A percentile compares a stretch with the other conserved stretches of the same genome.
Conservation (phyloP, 2,888 invertebrate species). For the Euzophera pinguis region DNA sequence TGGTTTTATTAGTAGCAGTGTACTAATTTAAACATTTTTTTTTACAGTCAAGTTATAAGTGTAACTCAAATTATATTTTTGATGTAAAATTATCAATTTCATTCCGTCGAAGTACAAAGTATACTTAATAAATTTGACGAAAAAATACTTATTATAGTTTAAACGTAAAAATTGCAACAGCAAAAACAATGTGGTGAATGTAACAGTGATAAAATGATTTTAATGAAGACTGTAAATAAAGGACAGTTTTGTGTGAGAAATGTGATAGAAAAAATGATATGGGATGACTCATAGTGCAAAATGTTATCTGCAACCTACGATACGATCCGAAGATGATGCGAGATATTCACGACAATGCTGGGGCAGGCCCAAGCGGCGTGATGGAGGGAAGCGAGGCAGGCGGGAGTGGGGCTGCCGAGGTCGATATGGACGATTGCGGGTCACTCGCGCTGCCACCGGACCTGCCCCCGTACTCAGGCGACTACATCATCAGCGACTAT, state of each 20-base stretch:
- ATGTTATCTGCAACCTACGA: slow-evolving; percentile 66
- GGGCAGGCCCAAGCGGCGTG: slow-evolving; percentile 70
- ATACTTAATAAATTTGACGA: slow-evolving; percentile 51
- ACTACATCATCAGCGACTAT: slow-evolving; percentile 92
- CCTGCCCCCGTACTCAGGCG: slow-evolving; percentile 79
- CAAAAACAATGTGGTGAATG: slow-evolving; percentile 50
- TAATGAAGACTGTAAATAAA: slow-evolving; percentile 43
- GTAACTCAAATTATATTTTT: slow-evolving; percentile 65
- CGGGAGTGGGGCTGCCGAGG: slow-evolving; percentile 76
- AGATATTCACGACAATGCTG: slow-evolving; percentile 76
- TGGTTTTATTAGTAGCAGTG: slow-evolving; percentile 27
- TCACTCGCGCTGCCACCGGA: slow-evolving; percentile 78
- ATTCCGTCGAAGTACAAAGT: slow-evolving; percentile 74
- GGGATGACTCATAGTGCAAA: slow-evolving; percentile 78
- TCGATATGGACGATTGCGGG: slow-evolving; percentile 75
- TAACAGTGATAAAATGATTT: slow-evolving; percentile 58
- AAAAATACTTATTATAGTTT: slow-evolving; percentile 32
- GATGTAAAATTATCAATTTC: slow-evolving; percentile 56
- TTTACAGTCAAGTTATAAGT: slow-evolving; percentile 66
- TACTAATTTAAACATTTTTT: slow-evolving; percentile 27
- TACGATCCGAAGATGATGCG: slow-evolving; percentile 77
- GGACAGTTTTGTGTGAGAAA: slow-evolving; percentile 59
- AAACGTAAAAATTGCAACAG: slow-evolving; percentile 37
- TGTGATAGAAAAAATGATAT: slow-evolving; percentile 73
- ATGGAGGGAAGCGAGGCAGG: slow-evolving; percentile 78